phyloP scores from a whole-genome alignment of 2,888 invertebrate species.

The Spicauda simplicius region DNA sequence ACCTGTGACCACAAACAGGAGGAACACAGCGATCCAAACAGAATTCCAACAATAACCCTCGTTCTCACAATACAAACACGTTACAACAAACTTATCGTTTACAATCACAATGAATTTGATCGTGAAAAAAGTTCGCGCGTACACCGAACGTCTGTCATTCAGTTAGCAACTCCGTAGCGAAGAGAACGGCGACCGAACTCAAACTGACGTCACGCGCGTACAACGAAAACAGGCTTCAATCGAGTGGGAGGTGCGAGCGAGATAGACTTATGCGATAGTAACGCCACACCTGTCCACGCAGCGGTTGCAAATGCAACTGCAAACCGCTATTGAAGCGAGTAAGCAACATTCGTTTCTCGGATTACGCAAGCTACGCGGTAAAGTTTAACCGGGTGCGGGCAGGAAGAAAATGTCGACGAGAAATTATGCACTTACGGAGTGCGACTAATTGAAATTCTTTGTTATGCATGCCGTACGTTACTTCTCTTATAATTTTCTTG shows the following conservation, averaged over 20 bases:
- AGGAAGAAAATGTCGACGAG: slow-evolving; percentile 55
- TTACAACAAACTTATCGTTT: slow-evolving; percentile 43
- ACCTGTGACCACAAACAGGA: slow-evolving; percentile 77
- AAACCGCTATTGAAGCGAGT: slow-evolving; percentile 47
- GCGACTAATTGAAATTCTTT: slow-evolving; percentile 52
- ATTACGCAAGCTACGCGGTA: slow-evolving; percentile 52
- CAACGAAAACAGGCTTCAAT: slow-evolving; percentile 43
- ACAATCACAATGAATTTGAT: slow-evolving; percentile 48
- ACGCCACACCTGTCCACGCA: slow-evolving; percentile 67
- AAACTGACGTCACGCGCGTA: slow-evolving; percentile 57
- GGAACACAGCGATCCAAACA: slow-evolving; percentile 50
- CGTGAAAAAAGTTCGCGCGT: slow-evolving; percentile 73
- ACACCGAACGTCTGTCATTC: slow-evolving; percentile 42
- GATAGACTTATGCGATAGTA: slow-evolving; percentile 48
- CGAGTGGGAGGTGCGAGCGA: slow-evolving; percentile 45
- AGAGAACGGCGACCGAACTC: slow-evolving; percentile 67
- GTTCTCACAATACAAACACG: slow-evolving; percentile 48
- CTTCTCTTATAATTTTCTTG: slow-evolving; percentile 9
- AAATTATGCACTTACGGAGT: slow-evolving; percentile 47
- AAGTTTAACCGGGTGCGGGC: slow-evolving; percentile 48
- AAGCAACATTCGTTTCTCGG: slow-evolving; percentile 52
- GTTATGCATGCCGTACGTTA: slow-evolving; percentile 13
- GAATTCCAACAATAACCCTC: slow-evolving; percentile 45
- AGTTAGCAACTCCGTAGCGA: slow-evolving; percentile 45
- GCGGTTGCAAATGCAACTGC: slow-evolving; percentile 40